Evolutionary conservation across 2,113 vertebrate species (phyloP).

Genomic region (Notothenia coriiceps): DNA sequence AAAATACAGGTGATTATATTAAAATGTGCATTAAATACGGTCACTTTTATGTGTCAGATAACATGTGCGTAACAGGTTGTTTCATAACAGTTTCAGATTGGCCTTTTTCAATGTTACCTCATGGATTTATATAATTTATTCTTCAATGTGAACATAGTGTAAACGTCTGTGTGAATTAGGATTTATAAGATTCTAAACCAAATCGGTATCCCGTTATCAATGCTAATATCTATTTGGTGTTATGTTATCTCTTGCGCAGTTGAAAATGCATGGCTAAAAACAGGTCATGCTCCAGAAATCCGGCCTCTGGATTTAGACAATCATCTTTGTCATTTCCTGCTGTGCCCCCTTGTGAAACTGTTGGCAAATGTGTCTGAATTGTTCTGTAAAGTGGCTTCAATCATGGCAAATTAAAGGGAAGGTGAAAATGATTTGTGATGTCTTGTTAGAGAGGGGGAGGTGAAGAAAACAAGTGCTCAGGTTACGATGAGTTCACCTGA

Average conservation of each 20-base stretch:
- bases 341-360: not conserved
- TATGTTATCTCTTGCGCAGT: not conserved
- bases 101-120: not conserved
- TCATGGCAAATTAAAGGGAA: constrained; percentile 11
- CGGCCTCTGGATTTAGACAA: not conserved
- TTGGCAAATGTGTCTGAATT: constrained; percentile 6
- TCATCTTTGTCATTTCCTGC: not conserved
- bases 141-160: not conserved
- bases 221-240: not conserved
- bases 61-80: not conserved
- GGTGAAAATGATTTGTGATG: constrained; percentile 16
- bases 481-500: not conserved
- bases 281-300: no score
- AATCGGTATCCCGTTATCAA: not conserved
- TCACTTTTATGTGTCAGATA: not conserved
- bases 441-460: constrained; percentile 28
- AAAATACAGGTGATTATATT: not conserved
- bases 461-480: constrained; percentile 11
- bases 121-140: not conserved
- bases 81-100: constrained; percentile 14
- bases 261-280: not conserved
- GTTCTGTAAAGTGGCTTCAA: constrained; percentile 6
- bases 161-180: not conserved
- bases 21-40: not conserved
- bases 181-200: not conserved